Conservation (phyloP, 2,797 vertebrate species). For the Anolis apletophallus region DNA sequence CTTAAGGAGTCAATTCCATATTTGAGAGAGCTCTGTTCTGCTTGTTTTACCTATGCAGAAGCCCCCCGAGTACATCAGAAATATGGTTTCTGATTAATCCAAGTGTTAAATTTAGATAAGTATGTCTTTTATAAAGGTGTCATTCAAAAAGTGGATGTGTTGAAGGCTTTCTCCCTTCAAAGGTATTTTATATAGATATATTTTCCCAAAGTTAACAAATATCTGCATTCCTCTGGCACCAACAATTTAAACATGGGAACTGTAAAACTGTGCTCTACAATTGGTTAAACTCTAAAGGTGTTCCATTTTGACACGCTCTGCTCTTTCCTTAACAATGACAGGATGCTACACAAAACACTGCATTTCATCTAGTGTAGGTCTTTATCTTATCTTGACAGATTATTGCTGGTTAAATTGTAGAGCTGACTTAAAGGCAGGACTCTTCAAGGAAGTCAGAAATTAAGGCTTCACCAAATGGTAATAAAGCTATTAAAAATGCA, state of each 20-base stretch:
- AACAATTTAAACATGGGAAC: conserved; percentile 75
- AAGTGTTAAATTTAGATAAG: neutral
- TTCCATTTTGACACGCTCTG: conserved; percentile 81
- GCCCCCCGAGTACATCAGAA: neutral
- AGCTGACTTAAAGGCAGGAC: conserved; percentile 84
- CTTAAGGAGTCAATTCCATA: neutral
- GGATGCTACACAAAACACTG: conserved; percentile 79
- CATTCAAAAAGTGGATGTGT: conserved; percentile 60
- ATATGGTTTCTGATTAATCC: neutral
- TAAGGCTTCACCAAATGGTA: conserved; percentile 87
- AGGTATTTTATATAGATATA: conserved; percentile 49
- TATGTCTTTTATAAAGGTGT: conserved; percentile 8
- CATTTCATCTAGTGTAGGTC: conserved; percentile 73
- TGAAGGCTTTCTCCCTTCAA: conserved; percentile 48
- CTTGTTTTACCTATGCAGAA: neutral
- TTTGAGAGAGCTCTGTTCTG: neutral
- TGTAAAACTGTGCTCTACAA: conserved; percentile 80
- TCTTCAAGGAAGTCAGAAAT: conserved; percentile 85
- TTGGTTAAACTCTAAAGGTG: conserved; percentile 83
- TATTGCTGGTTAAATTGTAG: conserved; percentile 85
- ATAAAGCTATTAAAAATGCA: conserved; percentile 89
- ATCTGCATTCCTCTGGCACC: conserved; percentile 67
- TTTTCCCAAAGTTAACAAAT: conserved; percentile 62
- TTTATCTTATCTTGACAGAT: conserved; percentile 84
- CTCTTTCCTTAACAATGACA: conserved; percentile 82